These are phyloP conservation scores for Yasuhikotakia modesta DNA, from an alignment of 2,797 vertebrate genomes.

Conservation along the genomic window DNA sequence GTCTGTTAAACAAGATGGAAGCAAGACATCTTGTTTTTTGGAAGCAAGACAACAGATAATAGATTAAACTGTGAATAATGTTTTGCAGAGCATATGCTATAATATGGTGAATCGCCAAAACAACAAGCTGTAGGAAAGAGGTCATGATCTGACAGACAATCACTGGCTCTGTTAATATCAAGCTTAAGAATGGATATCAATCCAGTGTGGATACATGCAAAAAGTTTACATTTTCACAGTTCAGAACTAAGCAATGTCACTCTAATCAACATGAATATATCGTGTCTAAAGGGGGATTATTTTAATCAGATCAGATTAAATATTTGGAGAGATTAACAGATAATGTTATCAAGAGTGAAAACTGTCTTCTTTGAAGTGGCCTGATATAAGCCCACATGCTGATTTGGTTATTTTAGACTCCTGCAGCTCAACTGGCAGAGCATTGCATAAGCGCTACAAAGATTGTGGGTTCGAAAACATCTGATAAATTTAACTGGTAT, in stretches of 20 bases:
- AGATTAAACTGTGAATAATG: background rate
- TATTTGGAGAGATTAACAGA: background rate
- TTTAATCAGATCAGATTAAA: background rate
- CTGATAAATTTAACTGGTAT: background rate
- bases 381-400: background rate
- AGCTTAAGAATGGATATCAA: background rate
- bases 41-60: background rate
- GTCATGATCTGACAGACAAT: background rate
- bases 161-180: background rate
- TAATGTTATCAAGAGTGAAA: background rate
- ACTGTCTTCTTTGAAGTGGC: background rate
- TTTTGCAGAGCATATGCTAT: background rate
- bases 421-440: no score
- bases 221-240: no score
- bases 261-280: constrained; percentile 20
- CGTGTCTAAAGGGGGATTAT: background rate
- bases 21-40: no score
- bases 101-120: background rate
- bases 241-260: background rate
- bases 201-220: background rate
- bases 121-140: background rate
- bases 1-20: background rate
- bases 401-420: background rate
- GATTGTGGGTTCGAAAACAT: no score
- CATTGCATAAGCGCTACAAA: no score